Conservation (phyloP, 2,113 vertebrate species). For the Scatophagus argus region DNA sequence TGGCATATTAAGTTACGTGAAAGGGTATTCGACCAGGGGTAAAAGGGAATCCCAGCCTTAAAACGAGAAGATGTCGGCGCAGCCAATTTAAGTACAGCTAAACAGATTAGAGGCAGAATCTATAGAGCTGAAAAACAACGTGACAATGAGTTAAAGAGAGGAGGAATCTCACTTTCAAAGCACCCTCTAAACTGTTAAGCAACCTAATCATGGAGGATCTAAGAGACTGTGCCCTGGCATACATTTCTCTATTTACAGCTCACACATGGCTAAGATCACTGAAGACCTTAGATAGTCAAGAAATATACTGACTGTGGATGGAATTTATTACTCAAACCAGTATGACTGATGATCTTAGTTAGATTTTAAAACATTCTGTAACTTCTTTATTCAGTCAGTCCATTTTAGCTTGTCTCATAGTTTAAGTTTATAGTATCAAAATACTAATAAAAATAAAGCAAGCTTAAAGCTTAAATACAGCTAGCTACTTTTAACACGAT, state of each 20-base stretch:
- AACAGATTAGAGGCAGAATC: slow-evolving; percentile 94
- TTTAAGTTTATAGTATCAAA: background rate
- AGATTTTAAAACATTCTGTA: background rate
- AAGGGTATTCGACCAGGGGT: slow-evolving; percentile 88
- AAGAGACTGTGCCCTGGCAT: slow-evolving; percentile 81
- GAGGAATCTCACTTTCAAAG: slow-evolving; percentile 89
- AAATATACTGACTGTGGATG: slow-evolving; percentile 26
- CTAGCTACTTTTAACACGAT: background rate
- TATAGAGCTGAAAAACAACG: slow-evolving; percentile 87
- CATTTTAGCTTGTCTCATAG: background rate
- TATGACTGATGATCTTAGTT: slow-evolving; percentile 1
- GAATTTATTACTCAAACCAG: slow-evolving; percentile 53
- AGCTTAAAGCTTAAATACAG: too few relatives aligned
- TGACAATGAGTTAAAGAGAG: slow-evolving; percentile 87
- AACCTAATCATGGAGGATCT: slow-evolving; percentile 87
- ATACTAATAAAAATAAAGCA: background rate
- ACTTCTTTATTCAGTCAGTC: background rate
- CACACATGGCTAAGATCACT: slow-evolving; percentile 66
- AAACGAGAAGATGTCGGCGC: slow-evolving; percentile 93
- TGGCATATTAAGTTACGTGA: slow-evolving; percentile 98
- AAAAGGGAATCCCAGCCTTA: slow-evolving; percentile 92
- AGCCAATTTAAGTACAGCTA: slow-evolving; percentile 95
- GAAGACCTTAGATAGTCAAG: slow-evolving; percentile 41
- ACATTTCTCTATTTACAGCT: slow-evolving; percentile 84
- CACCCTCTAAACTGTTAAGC: slow-evolving; percentile 88